Base-by-base conservation (phyloP, 2,113 vertebrate species). In the Cinclus mexicanus region DNA sequence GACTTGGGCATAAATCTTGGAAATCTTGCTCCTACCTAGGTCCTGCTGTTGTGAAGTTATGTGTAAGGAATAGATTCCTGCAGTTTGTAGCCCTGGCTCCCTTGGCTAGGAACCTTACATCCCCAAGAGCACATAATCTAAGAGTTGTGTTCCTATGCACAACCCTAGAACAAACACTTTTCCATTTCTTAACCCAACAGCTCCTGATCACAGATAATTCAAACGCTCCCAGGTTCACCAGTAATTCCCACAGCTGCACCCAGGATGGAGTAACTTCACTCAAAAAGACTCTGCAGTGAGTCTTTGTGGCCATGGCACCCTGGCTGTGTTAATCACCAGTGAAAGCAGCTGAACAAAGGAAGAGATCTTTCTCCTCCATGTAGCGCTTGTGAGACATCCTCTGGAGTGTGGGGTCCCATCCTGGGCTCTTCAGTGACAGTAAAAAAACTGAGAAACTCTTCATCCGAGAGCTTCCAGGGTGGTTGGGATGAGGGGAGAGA, bases 401-500 rank as follows among this genome's bases (percentile, higher is more conserved):
- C 29, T 60, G 44, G 7, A 64, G 39, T 2, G 9, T 29, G 10
- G 22, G 26, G n/a, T 42, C 23, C 33, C 25, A 35, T 41, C 39
- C n/a, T 47, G 55, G 29, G 10, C 8, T 68, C 39, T 63, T 63
- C 68, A 71, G 53, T 21, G 46, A 39, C n/a, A 71, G 17, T 15
- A 72, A 83, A 93, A 23, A 44, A 16, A 44, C 42, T 44, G 70
- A 72, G 22, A 57, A 88, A 65, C 31, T 25, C 47, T 9, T 22
- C 65, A 71, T 60, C n/a, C 39, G 21, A 65, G 23, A 22, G 12
- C 18, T 3, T 1, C 15, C 44, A 46, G 13, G 35, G 61, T 4
- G 6, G 12, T 0, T 67, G 70, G 22, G 37, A 55, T 11, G 41
- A 0, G 2, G 11, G 12, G 12, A 42, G 55, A 65, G 24, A 15